Percentiles rank a stretch among this genome's conserved stretches.
Evolutionary conservation across 2,797 vertebrate genomes (phyloP).

Genomic region (Pelodytes ibericus): DNA sequence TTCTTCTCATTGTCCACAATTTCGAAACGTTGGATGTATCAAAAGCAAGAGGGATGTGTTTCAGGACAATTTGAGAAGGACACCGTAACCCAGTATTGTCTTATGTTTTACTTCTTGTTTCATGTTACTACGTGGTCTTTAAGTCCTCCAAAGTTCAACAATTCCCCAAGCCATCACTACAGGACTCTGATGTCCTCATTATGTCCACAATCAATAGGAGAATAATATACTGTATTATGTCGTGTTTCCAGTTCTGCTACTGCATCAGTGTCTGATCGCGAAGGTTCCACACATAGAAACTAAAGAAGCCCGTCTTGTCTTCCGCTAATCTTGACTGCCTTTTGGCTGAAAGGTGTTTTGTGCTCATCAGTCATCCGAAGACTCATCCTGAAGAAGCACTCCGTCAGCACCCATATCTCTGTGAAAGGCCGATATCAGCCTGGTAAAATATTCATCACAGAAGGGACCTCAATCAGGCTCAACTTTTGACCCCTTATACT

Average conservation of each 20-base stretch:
- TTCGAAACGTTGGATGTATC: conserved; percentile 80
- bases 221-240: conserved; percentile 93
- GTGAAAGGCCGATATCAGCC: conserved; percentile 85
- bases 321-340: conserved; percentile 85
- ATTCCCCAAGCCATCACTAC: conserved; percentile 73
- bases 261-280: conserved; percentile 87
- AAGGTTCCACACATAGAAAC: conserved; percentile 86
- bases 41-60: conserved; percentile 84
- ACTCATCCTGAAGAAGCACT: conserved; percentile 92
- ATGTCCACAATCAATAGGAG: conserved; percentile 84
- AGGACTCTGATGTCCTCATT: conserved; percentile 79
- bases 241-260: conserved; percentile 87
- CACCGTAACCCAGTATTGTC: conserved; percentile 96
- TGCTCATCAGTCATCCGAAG: conserved; percentile 92
- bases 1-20: conserved; percentile 93
- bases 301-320: conserved; percentile 93
- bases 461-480: conserved; percentile 81
- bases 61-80: conserved; percentile 84
- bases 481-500: conserved; percentile 85
- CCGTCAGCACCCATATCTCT: conserved; percentile 82
- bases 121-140: conserved; percentile 90
- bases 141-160: conserved; percentile 77
- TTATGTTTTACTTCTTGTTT: conserved; percentile 92
- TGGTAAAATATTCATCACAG: conserved; percentile 89
- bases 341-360: conserved; percentile 89